Conservation (phyloP, 2,113 vertebrate species). For the Petrocephalus microphthalmus region DNA sequence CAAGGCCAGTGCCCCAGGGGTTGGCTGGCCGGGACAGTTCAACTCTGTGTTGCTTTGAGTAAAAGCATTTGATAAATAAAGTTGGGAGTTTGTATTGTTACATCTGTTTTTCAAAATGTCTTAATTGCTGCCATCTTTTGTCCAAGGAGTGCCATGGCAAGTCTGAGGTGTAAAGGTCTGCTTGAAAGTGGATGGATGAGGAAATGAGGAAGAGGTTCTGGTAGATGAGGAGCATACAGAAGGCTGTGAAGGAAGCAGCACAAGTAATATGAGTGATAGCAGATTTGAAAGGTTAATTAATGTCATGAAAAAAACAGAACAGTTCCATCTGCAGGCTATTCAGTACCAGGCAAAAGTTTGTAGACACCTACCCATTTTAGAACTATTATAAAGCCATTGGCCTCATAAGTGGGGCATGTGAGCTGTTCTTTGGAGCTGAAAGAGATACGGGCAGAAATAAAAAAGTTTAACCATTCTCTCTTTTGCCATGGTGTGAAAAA, state of each 20-base stretch:
- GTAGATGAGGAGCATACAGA: not conserved
- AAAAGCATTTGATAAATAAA: not conserved
- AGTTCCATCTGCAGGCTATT: not conserved
- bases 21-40: too few relatives aligned
- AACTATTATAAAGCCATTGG: too few relatives aligned
- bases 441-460: too few relatives aligned
- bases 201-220: not conserved
- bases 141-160: not conserved
- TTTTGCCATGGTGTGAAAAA: too few relatives aligned
- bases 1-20: too few relatives aligned
- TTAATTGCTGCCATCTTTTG: conserved; percentile 3
- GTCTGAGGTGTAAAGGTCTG: not conserved
- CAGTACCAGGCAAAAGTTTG: not conserved
- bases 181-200: not conserved
- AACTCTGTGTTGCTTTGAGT: not conserved
- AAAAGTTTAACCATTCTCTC: too few relatives aligned
- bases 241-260: not conserved
- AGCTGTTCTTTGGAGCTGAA: too few relatives aligned
- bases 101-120: not conserved
- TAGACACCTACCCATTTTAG: too few relatives aligned
- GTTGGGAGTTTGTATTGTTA: not conserved
- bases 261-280: not conserved
- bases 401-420: too few relatives aligned
- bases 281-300: not conserved
- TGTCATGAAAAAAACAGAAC: not conserved